phyloP scores from a whole-genome alignment of 2,888 invertebrate species.

The Epistrophella euchroma region DNA sequence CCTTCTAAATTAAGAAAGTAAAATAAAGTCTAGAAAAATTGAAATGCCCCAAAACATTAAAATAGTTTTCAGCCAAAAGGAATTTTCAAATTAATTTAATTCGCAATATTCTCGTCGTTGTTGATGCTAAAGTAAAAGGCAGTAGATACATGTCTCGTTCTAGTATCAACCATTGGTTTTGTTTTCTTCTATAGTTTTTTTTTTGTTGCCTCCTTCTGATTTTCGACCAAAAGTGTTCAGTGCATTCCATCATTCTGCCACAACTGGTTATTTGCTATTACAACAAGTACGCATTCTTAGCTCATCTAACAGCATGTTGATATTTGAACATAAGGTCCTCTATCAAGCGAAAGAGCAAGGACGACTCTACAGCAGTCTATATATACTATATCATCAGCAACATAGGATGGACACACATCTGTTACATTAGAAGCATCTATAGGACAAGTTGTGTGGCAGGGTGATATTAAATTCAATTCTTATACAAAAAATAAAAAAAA shows the following conservation, averaged over 20 bases:
- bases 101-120: conserved; percentile 30
- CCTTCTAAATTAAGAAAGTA: neutral
- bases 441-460: conserved; percentile 20
- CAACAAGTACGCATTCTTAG: conserved; percentile 16
- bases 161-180: neutral
- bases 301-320: conserved; percentile 36
- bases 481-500: neutral
- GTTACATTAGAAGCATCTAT: conserved; percentile 28
- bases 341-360: conserved; percentile 25
- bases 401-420: conserved; percentile 53
- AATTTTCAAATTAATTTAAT: conserved; percentile 67
- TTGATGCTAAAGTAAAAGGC: conserved; percentile 38
- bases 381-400: neutral
- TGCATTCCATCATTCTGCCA: conserved; percentile 18
- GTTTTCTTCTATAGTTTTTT: neutral
- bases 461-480: conserved; percentile 52
- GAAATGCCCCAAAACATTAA: neutral
- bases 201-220: neutral
- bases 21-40: neutral
- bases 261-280: conserved; percentile 24
- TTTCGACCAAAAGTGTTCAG: conserved; percentile 42
- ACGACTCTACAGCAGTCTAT: neutral
- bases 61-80: conserved; percentile 40
- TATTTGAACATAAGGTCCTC: conserved; percentile 53
- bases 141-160: conserved; percentile 1